phyloP scores from a whole-genome alignment of 2,888 invertebrate genomes.

The Rhagonycha fulva region DNA sequence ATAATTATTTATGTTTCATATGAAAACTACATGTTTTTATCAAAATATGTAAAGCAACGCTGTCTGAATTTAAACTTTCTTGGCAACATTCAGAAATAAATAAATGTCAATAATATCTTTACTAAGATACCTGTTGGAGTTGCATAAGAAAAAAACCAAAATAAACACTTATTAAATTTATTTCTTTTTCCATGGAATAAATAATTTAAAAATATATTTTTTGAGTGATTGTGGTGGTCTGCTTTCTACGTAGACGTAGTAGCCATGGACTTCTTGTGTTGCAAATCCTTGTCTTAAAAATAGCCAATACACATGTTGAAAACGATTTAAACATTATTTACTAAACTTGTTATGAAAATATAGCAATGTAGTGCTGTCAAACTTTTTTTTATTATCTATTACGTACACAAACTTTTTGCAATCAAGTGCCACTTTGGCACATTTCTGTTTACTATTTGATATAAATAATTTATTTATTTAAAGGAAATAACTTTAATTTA shows the following conservation, averaged over 20 bases:
- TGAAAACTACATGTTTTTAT: neutral
- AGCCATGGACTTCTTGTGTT: neutral
- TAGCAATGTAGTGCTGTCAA: neutral
- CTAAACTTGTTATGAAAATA: neutral
- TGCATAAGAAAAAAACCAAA: neutral
- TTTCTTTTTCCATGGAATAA: neutral
- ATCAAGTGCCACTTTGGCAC: too few relatives aligned
- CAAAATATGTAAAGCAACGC: neutral
- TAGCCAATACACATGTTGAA: neutral
- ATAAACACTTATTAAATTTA: neutral
- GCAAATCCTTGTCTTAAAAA: neutral
- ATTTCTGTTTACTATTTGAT: too few relatives aligned
- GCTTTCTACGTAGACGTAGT: neutral
- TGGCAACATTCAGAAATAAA: neutral
- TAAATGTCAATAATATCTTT: neutral
- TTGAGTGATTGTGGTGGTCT: neutral
- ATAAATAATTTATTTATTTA: too few relatives aligned
- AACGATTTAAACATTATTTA: neutral
- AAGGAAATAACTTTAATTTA: too few relatives aligned
- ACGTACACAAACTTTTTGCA: neutral
- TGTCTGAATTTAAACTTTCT: neutral
- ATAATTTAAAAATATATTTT: neutral
- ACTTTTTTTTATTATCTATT: neutral
- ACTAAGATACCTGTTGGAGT: neutral
- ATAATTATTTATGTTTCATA: neutral